Conservation (phyloP, 2,888 invertebrate genomes). For the Cactoblastis cactorum region DNA sequence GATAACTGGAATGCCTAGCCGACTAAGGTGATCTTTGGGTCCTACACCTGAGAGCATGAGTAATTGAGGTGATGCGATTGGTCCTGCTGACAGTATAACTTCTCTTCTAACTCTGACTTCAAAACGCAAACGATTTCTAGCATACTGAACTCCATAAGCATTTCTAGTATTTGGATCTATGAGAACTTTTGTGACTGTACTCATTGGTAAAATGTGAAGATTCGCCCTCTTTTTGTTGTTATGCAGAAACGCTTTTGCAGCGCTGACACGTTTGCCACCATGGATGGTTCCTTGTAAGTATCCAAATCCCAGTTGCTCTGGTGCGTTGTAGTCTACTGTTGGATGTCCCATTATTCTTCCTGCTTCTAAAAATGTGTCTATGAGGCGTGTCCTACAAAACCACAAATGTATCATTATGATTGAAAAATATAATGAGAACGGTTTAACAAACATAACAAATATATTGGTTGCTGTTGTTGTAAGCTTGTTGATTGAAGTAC, state of each 20-base stretch:
- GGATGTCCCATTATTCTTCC: conserved; percentile 81
- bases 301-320: conserved; percentile 76
- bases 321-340: conserved; percentile 83
- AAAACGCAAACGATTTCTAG: conserved; percentile 53
- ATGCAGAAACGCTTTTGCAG: conserved; percentile 80
- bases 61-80: conserved; percentile 89
- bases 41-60: conserved; percentile 89
- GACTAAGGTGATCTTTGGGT: conserved; percentile 76
- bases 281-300: conserved; percentile 80
- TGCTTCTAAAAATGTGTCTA: conserved; percentile 82
- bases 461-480: too few species aligned
- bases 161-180: conserved; percentile 66
- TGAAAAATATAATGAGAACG: too few species aligned
- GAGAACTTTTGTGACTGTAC: conserved; percentile 75
- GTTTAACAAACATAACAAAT: too few species aligned
- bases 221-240: conserved; percentile 74
- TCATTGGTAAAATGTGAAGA: conserved; percentile 76
- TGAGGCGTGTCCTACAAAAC: conserved; percentile 65
- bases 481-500: too few species aligned
- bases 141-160: conserved; percentile 78
- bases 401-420: too few species aligned
- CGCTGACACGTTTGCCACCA: conserved; percentile 78
- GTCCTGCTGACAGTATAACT: conserved; percentile 87
- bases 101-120: conserved; percentile 80
- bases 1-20: conserved; percentile 75